phyloP scores from a whole-genome alignment of 2,888 invertebrate genomes.

The Eretmocerus hayati region DNA sequence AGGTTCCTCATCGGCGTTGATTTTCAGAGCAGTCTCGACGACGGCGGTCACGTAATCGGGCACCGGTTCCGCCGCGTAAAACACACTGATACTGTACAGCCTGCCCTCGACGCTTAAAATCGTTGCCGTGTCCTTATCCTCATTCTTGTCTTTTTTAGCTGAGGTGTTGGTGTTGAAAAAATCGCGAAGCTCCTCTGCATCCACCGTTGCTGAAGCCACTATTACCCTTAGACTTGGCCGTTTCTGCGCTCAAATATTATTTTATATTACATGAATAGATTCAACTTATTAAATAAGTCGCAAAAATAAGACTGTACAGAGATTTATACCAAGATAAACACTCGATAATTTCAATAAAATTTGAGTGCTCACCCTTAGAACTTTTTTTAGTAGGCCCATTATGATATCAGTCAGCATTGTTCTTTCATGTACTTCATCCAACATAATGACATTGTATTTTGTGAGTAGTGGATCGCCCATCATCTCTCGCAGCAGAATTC shows the following conservation, averaged over 20 bases:
- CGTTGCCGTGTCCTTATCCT: slow-evolving; percentile 59
- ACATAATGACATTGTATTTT: slow-evolving; percentile 78
- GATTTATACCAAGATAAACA: no score
- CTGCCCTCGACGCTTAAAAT: slow-evolving; percentile 85
- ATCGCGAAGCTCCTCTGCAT: slow-evolving; percentile 76
- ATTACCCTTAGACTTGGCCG: slow-evolving; percentile 75
- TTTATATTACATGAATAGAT: no score
- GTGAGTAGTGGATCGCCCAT: slow-evolving; percentile 88
- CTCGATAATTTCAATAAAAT: no score
- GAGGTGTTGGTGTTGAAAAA: slow-evolving; percentile 62
- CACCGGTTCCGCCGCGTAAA: slow-evolving; percentile 74
- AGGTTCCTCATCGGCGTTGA: slow-evolving; percentile 72
- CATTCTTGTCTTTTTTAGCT: slow-evolving; percentile 22
- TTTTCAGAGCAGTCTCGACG: slow-evolving; percentile 81
- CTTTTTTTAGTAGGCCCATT: slow-evolving; percentile 89
- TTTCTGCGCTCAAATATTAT: no score
- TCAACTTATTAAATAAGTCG: no score
- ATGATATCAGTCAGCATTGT: slow-evolving; percentile 88
- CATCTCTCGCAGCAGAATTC: slow-evolving; percentile 88
- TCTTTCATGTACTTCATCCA: slow-evolving; percentile 95
- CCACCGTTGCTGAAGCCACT: slow-evolving; percentile 91
- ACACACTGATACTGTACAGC: slow-evolving; percentile 79
- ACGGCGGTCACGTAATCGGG: slow-evolving; percentile 83
- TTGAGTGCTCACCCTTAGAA: slow-evolving; percentile 56
- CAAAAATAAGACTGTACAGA: no score